Base-by-base conservation (phyloP, 1,140 invertebrate genomes). In the Bombyx mandarina region DNA sequence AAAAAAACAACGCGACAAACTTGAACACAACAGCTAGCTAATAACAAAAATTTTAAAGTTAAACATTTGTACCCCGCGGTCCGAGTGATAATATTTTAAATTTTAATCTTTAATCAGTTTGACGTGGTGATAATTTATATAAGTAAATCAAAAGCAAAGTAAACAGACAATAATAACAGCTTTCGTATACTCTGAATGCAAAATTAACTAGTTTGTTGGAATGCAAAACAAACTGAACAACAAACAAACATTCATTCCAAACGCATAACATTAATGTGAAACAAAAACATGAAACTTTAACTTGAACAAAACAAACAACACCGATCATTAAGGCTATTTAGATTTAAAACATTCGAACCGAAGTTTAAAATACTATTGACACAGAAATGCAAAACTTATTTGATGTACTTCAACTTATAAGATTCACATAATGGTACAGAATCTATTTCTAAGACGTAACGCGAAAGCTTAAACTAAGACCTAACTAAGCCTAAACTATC, bases 261-360 rank as follows among this genome's bases (percentile, higher is more conserved):
- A 62, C 55, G 18, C 47, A 66, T 70, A 66, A 61, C 65, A 62
- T 71, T 71, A 64, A 62, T 48, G 46, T 58, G 67, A 65, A 74
- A 69, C 66, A 64, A 65, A 52, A 73, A 75, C 69, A 59, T 65
- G 62, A 65, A 72, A 69, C 52, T 44, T 53, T 62, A 73, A 79
- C 67, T 65, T 48, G 42, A 60, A 50, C 60, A 66, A 64, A 71
- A 76, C 66, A 71, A 81, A 79, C 73, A 82, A 78, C 61, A 78
- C 80, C 80, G 79, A 73, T 74, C 78, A 86, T 86, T 86, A 86
- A 86, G 82, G 78, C 77, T 71, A 61, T 72, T 59, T 60, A 52
- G 54, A 60, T 59, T 60, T 26, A 58, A 35, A 58, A 60, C 45
- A 48, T 66, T 52, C 54, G 52, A 45, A 56, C 52, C 49, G 52